Evolutionary conservation across 2,888 invertebrate genomes (phyloP).

Genomic region (Tenodera sinensis): DNA sequence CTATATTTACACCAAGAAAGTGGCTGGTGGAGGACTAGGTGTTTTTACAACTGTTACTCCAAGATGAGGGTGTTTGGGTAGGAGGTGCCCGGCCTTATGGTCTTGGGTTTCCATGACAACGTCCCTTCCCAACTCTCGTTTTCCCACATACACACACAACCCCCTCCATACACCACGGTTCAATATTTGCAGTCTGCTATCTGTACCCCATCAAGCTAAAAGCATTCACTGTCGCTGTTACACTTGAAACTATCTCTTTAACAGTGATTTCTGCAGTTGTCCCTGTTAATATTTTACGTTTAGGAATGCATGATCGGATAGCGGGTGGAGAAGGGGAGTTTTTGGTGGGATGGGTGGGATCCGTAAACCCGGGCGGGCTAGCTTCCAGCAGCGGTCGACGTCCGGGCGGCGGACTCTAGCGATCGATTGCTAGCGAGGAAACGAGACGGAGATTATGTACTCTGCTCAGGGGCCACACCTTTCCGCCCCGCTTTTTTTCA

Average conservation of each 20-base stretch:
- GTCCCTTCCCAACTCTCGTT: background rate
- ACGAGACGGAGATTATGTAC: background rate
- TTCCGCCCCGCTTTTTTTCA: background rate
- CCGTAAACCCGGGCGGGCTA: conserved; percentile 8
- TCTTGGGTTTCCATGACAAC: conserved; percentile 17
- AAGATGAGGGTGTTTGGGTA: background rate
- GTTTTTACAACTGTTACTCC: conserved; percentile 5
- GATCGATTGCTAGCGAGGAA: conserved; percentile 6
- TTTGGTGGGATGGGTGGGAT: background rate
- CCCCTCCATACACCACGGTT: background rate
- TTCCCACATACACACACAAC: background rate
- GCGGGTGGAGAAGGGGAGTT: background rate
- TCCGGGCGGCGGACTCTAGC: background rate
- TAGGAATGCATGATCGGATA: background rate
- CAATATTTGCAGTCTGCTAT: background rate
- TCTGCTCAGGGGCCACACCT: background rate
- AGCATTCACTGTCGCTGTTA: background rate
- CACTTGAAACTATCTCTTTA: background rate
- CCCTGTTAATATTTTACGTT: background rate
- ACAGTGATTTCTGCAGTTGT: background rate
- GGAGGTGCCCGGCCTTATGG: background rate
- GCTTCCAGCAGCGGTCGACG: conserved; percentile 2
- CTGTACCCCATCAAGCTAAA: background rate
- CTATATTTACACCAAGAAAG: background rate
- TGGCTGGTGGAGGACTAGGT: background rate